A percentile compares a stretch with the other conserved stretches of the same genome.
phyloP scores from a whole-genome alignment of 2,113 vertebrate species.

The Grammomys dolichurus region DNA sequence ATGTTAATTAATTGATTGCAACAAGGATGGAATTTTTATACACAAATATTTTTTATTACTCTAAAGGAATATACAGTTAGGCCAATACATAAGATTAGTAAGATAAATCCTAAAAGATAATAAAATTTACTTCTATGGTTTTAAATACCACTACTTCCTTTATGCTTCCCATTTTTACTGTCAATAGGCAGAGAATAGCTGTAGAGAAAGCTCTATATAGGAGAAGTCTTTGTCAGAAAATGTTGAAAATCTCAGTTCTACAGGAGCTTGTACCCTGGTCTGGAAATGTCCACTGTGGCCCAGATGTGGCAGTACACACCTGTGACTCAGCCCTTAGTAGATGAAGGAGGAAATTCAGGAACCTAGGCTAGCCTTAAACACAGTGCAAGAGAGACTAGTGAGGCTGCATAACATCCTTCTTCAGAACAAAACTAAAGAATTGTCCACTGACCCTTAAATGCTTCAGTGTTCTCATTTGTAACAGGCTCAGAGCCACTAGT shows the following conservation, averaged over 20 bases:
- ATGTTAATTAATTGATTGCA: not conserved
- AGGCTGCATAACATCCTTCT: no score
- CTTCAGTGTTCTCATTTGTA: not conserved
- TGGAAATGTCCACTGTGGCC: not conserved
- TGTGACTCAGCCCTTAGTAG: not conserved
- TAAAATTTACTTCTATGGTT: not conserved
- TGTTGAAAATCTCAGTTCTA: not conserved
- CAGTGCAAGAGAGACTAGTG: not conserved
- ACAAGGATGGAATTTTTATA: constrained; percentile 9
- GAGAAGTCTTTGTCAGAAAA: not conserved
- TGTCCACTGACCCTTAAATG: not conserved
- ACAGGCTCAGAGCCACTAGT: not conserved
- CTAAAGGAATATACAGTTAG: not conserved
- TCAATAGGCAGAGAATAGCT: not conserved
- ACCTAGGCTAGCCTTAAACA: not conserved
- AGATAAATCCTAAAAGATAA: constrained; percentile 17
- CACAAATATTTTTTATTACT: not conserved
- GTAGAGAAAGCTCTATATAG: not conserved
- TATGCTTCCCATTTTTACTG: not conserved
- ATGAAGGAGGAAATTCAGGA: not conserved
- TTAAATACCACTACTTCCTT: not conserved
- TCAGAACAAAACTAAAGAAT: not conserved
- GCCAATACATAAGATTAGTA: not conserved
- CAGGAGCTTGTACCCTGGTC: not conserved
- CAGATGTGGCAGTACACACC: not conserved